Evolutionary conservation across 1,140 invertebrate species (phyloP).

Genomic region (Leptinotarsa defecta): DNA sequence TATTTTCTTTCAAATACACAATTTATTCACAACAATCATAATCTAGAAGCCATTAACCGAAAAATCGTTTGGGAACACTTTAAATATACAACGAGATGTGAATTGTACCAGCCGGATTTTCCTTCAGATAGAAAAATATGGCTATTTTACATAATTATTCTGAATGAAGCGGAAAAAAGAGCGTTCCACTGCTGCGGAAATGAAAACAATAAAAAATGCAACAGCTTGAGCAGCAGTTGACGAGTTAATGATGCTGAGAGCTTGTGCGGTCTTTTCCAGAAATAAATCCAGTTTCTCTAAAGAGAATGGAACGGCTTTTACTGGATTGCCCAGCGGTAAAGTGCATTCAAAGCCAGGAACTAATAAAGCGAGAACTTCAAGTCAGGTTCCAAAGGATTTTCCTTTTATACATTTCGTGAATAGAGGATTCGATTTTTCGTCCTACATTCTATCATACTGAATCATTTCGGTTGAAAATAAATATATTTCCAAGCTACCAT

Average conservation of each 20-base stretch:
- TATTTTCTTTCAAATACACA: neutral
- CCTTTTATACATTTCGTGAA: too few relatives aligned
- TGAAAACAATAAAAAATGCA: slow-evolving; percentile 3
- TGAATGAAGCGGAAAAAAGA: neutral
- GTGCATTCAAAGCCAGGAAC: neutral
- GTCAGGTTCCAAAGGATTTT: too few relatives aligned
- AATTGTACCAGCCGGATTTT: neutral
- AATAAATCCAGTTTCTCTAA: neutral
- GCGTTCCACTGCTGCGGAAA: neutral
- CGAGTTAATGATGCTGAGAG: neutral
- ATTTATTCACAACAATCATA: neutral
- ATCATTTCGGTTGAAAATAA: too few relatives aligned
- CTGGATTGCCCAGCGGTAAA: neutral
- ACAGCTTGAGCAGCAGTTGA: neutral
- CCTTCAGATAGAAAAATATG: neutral
- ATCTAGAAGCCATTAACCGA: neutral
- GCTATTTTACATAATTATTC: slow-evolving; percentile 7
- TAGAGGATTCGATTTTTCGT: too few relatives aligned
- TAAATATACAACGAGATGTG: neutral
- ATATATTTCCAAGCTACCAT: too few relatives aligned
- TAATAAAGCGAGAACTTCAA: too few relatives aligned
- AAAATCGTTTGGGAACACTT: neutral
- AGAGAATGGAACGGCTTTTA: neutral
- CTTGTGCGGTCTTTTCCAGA: neutral
- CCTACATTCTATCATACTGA: too few relatives aligned